Evolutionary conservation across 2,113 vertebrate genomes (phyloP), one percentile per base, ranked within the genome.

Genomic region (Anarrhichthys ocellatus): DNA sequence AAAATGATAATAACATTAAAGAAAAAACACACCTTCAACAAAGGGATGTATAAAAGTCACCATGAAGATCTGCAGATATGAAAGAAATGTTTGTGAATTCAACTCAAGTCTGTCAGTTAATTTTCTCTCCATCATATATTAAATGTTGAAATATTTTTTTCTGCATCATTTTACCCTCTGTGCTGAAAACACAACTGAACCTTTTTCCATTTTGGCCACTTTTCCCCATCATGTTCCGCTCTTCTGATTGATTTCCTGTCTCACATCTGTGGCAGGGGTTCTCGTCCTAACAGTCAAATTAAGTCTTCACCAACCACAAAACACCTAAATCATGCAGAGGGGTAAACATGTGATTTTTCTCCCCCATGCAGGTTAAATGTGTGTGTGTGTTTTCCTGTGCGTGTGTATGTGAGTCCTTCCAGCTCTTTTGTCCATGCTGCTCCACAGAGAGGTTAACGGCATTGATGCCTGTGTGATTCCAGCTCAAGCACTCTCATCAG

Each of bases 401-500:
- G n/a, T 27, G 32, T 54, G 6, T 40, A 8, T 3, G 6, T 54
- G 32, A 50, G 68, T 29, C 32, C 18, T 11, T 80, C 20, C 32
- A 52, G 58, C 65, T 79, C 84, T 85, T 90, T 94, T 92, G 91
- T 93, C 84, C 85, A 72, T 24, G 66, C n/a, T 24, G 67, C 81
- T 88, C 85, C 73, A 89, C 86, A 87, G 87, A 94, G 92, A 92
- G 94, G 94, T 94, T 94, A 94, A 94, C 88, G 87, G 83, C 86
- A 89, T 91, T 68, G 54, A 83, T 72, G 85, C 88, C 62, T 66
- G 81, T 87, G 87, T 92, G 93, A 94, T 93, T 94, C 93, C 90
- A 92, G 86, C 93, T 94, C 92, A 90, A 94, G 93, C 91, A 93
- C 92, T 88, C 92, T 92, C 94, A 93, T 94, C 93, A 90, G 80